A percentile compares a stretch with the other conserved stretches of the same genome.
phyloP scores from a whole-genome alignment of 2,797 vertebrate genomes.

The Hapalemur alaotrensis region DNA sequence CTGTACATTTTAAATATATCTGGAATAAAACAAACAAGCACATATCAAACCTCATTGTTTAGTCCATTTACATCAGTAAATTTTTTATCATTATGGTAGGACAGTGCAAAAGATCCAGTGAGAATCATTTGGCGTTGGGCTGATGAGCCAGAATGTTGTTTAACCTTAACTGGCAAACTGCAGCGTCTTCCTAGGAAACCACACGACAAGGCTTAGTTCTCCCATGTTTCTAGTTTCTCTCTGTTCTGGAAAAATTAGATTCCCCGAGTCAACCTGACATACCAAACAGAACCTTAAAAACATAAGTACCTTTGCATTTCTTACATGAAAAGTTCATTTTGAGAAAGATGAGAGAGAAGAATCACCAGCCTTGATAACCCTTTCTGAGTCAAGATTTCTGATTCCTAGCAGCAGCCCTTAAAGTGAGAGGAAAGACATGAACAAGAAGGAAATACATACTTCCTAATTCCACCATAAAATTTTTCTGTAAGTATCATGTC shows the following conservation, averaged over 20 bases:
- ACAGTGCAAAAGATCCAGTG: not conserved
- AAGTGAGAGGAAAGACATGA: not conserved
- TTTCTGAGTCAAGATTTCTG: not conserved
- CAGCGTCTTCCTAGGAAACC: not conserved
- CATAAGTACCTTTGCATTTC: not conserved
- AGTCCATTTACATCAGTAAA: not conserved
- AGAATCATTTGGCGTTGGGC: not conserved
- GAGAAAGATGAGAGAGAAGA: not conserved
- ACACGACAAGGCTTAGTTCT: not conserved
- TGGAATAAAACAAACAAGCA: not conserved
- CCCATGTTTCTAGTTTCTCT: not conserved
- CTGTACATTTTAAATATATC: not conserved
- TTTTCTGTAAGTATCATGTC: not conserved
- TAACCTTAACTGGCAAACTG: not conserved
- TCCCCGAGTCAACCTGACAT: not conserved
- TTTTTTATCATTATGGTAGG: not conserved
- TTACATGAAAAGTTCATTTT: not conserved
- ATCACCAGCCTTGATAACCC: not conserved
- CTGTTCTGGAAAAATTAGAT: not conserved
- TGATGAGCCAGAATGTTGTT: not conserved
- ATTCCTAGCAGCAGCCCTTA: not conserved
- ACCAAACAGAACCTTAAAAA: not conserved
- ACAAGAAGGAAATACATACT: not conserved
- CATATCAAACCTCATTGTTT: not conserved
- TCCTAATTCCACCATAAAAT: not conserved